A percentile compares a stretch with the other conserved stretches of the same genome.
These are phyloP conservation scores for Columba livia DNA, from an alignment of 2,113 vertebrate species.

Conservation along the genomic window DNA sequence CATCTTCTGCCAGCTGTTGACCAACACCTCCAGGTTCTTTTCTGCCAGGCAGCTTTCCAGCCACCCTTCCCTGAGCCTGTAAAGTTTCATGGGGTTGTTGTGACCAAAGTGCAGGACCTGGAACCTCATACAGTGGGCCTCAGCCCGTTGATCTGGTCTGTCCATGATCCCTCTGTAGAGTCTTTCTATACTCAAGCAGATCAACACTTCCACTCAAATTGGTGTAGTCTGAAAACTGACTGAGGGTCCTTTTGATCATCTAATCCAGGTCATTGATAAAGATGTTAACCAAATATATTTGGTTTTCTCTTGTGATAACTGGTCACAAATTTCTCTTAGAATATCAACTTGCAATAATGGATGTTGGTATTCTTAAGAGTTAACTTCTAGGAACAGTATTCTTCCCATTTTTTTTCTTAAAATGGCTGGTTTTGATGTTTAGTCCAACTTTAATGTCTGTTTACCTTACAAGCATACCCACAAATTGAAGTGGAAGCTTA, in stretches of 20 bases:
- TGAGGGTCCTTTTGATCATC: fast-evolving
- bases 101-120: fast-evolving
- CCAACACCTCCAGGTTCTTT: fast-evolving
- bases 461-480: background rate
- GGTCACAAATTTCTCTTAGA: background rate
- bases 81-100: fast-evolving
- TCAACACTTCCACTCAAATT: background rate
- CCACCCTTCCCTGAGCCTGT: background rate
- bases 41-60: fast-evolving
- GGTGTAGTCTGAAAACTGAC: background rate
- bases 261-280: background rate
- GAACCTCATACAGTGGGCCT: fast-evolving
- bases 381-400: background rate
- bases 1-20: fast-evolving
- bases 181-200: background rate
- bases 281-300: background rate
- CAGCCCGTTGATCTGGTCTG: fast-evolving
- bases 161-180: background rate
- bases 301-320: background rate
- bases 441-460: background rate
- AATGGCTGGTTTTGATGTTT: background rate
- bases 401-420: background rate
- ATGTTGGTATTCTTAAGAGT: background rate
- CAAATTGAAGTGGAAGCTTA: background rate
- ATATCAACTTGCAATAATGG: background rate